These are phyloP conservation scores for Gila orcuttii DNA, from an alignment of 2,113 vertebrate genomes.

Conservation along the genomic window DNA sequence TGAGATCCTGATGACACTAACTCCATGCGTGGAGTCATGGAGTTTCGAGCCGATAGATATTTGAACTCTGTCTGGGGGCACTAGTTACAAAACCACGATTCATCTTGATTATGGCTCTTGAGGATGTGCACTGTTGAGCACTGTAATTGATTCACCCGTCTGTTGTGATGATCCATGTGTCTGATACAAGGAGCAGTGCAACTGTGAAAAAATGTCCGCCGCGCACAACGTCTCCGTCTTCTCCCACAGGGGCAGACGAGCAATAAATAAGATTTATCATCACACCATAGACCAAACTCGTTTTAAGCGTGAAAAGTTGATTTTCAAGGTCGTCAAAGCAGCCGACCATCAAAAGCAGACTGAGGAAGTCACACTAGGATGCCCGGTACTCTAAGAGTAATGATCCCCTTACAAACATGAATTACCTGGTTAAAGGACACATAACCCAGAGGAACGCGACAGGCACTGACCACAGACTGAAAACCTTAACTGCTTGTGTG, in stretches of 20 bases:
- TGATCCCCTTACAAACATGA: constrained; percentile 61
- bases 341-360: constrained; percentile 46
- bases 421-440: constrained; percentile 61
- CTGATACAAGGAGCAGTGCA: constrained; percentile 62
- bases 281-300: constrained; percentile 66
- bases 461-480: constrained; percentile 4
- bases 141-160: constrained; percentile 75
- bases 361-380: constrained; percentile 49
- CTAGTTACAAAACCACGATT: constrained; percentile 34
- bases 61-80: constrained; percentile 30
- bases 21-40: background rate
- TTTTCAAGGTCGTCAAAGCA: constrained; percentile 67
- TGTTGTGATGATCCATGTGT: constrained; percentile 65
- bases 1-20: constrained; percentile 21
- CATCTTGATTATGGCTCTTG: constrained; percentile 57
- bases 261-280: constrained; percentile 73
- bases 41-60: constrained; percentile 35
- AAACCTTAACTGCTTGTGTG: background rate
- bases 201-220: constrained; percentile 32
- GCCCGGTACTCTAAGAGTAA: constrained; percentile 59
- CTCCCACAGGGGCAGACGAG: constrained; percentile 37
- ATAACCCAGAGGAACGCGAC: constrained; percentile 53
- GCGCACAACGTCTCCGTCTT: constrained; percentile 9
- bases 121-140: constrained; percentile 60
- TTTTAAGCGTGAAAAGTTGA: constrained; percentile 72